Base-by-base conservation (phyloP, 1,140 invertebrate genomes). In the Cyclina sinensis region DNA sequence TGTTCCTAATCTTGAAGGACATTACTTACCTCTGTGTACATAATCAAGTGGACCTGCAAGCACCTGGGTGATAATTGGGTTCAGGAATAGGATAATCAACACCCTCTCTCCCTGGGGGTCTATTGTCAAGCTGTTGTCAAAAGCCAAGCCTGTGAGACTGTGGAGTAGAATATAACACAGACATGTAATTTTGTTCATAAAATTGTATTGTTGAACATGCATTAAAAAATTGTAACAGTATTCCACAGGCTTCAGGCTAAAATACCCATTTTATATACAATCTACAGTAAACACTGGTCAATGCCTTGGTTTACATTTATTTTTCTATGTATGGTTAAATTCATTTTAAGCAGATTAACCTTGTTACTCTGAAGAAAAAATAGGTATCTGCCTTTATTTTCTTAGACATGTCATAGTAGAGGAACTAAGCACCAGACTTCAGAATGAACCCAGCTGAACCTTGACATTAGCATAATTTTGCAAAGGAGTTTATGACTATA, bases 31-130 rank as follows among this genome's bases (percentile, higher is more conserved):
- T 62, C 21, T 35, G 35, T 37, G 21, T 70, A 70, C 35, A 70
- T 39, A 70, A 70, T 70, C 65, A 70, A 70, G 48, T 79, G 30
- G 24, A 79, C 76, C 46, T 21, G 76, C 30, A 68, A 82, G 62
- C 80, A 82, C 62, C 24, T 82, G 80, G 80, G 37, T 68, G 80
- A 82, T 82, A 82, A 82, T 82, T 82, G 80, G 80, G 80, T 65
- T 68, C 80, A 65, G 27, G 43, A 32, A 82, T 51, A 35, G 59
- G 80, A 30, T 48, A 68, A 65, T 46, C 24, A 43, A 68, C 80
- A 82, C 37, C 46, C 54, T n/a, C 32, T 39, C 51, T 37, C 62
- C 39, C 59, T 39, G 80, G 80, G 80, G 80, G 54, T 59, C 32
- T 35, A 39, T 24, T 82, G 80, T 30, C 51, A 82, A 68, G 37